Evolutionary conservation across 2,113 vertebrate genomes (phyloP).

Genomic region (Podocnemis expansa): DNA sequence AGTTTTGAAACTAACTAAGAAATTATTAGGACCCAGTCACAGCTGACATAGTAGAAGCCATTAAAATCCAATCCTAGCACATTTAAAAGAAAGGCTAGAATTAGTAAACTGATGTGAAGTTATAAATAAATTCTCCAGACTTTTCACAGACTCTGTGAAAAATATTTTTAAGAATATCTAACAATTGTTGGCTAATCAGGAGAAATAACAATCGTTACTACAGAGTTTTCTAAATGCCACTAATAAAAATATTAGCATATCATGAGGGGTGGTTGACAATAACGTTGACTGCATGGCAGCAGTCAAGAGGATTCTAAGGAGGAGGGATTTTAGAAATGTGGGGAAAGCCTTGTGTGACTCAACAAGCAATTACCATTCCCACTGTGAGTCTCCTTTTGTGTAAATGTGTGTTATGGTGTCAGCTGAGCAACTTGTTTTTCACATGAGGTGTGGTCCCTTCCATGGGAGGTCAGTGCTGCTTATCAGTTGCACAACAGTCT

Average conservation of each 20-base stretch:
- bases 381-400: background rate
- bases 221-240: slow-evolving; percentile 32
- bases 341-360: background rate
- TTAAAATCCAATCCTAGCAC: slow-evolving; percentile 46
- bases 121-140: slow-evolving; percentile 67
- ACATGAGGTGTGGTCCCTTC: background rate
- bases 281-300: background rate
- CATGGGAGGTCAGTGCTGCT: background rate
- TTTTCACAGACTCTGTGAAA: slow-evolving; percentile 60
- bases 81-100: slow-evolving; percentile 45
- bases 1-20: slow-evolving; percentile 21
- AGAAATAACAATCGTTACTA: slow-evolving; percentile 23
- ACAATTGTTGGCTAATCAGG: slow-evolving; percentile 59
- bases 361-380: background rate
- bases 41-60: slow-evolving; percentile 37
- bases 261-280: background rate
- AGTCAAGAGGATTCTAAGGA: background rate
- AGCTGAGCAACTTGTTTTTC: background rate
- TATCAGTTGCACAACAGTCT: background rate
- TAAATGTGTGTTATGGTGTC: background rate
- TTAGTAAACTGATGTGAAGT: slow-evolving; percentile 71
- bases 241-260: slow-evolving; percentile 21
- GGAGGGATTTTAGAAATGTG: background rate
- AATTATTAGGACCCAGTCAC: background rate
- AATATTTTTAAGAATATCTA: slow-evolving; percentile 43